Conservation (phyloP, 37 sponge, comb jelly and placozoan genomes). For the Crambe crambe region DNA sequence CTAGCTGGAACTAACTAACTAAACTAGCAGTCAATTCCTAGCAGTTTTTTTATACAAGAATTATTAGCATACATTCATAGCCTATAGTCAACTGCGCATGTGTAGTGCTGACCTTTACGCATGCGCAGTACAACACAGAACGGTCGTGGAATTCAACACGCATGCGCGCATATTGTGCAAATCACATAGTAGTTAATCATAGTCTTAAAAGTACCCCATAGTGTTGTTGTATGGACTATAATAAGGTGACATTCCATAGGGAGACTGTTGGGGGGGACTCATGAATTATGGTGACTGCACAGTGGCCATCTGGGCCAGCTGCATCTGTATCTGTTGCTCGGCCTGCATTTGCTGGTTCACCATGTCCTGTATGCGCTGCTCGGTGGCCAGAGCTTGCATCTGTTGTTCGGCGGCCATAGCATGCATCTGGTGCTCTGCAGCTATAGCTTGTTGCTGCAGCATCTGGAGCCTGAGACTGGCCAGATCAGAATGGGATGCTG, state of each 20-base stretch:
- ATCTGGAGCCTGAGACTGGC: neutral
- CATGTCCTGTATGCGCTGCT: slow-evolving; percentile 49
- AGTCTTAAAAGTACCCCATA: neutral
- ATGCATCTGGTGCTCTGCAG: slow-evolving; percentile 56
- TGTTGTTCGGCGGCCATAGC: slow-evolving; percentile 46
- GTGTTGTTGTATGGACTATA: neutral
- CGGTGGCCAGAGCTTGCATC: slow-evolving; percentile 37
- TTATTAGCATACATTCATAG: too few relatives aligned
- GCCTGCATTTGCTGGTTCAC: slow-evolving; percentile 46
- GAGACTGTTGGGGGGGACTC: neutral
- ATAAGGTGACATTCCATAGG: neutral
- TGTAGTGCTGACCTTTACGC: too few relatives aligned
- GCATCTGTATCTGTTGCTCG: slow-evolving; percentile 52
- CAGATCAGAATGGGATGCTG: neutral
- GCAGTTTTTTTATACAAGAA: too few relatives aligned
- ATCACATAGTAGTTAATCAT: too few relatives aligned
- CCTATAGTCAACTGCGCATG: too few relatives aligned
- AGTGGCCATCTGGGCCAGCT: slow-evolving; percentile 39
- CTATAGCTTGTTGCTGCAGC: slow-evolving; percentile 40
- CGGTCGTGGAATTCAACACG: too few relatives aligned
- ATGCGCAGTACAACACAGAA: too few relatives aligned
- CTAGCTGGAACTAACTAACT: too few relatives aligned
- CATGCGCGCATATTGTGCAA: too few relatives aligned
- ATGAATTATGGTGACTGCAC: slow-evolving; percentile 4
- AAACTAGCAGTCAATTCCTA: too few relatives aligned